These are phyloP conservation scores for Tetramorium alpestre DNA, from an alignment of 1,140 invertebrate species.

Conservation along the genomic window DNA sequence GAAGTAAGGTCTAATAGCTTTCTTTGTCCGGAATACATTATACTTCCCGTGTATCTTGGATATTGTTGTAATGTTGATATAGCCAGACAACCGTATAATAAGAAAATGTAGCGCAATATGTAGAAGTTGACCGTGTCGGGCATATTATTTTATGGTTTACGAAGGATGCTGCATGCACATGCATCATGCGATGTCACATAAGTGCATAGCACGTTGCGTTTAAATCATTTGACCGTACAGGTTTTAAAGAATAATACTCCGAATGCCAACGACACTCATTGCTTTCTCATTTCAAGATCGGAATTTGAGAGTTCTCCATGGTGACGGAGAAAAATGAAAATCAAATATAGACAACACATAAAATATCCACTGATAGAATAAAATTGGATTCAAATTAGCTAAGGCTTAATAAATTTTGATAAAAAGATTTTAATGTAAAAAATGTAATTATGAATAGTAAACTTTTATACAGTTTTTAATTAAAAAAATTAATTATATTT, in stretches of 20 bases:
- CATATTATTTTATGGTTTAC: conserved; percentile 7
- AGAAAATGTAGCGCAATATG: conserved; percentile 21
- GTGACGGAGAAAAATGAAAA: conserved; percentile 35
- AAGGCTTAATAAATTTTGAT: background rate
- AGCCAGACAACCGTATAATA: conserved; percentile 27
- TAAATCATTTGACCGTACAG: conserved; percentile 5
- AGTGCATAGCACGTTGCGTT: background rate
- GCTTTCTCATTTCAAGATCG: background rate
- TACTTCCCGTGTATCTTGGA: background rate
- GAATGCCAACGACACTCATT: background rate
- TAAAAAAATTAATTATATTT: background rate
- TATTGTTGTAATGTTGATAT: conserved; percentile 25
- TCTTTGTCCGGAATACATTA: background rate
- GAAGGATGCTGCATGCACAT: background rate
- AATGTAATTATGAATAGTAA: background rate
- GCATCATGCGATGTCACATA: background rate
- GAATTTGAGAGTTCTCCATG: background rate
- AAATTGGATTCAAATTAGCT: background rate
- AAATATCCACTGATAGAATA: background rate
- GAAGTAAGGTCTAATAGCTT: background rate
- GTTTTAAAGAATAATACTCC: background rate
- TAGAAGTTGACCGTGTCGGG: conserved; percentile 9
- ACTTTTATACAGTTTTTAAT: background rate
- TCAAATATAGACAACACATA: conserved; percentile 18
- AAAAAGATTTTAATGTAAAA: background rate